Evolutionary conservation across 64 coral and sea anemone species (phyloP).

Genomic region (Montipora cactus): DNA sequence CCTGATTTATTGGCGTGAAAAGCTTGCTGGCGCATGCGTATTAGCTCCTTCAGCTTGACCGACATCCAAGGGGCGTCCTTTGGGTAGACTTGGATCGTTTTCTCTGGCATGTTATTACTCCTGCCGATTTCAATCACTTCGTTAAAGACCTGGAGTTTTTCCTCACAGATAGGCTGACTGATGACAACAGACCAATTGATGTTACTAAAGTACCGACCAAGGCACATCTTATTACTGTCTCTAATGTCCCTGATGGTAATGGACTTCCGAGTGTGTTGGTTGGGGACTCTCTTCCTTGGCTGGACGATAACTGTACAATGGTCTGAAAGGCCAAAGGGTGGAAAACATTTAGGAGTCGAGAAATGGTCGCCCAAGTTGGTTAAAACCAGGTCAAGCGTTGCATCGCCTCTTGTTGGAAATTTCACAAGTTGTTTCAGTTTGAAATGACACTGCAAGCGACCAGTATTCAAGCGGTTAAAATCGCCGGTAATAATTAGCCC

Average conservation of each 20-base stretch:
- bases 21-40: slow-evolving; percentile 36
- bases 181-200: slow-evolving; percentile 50
- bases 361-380: too few relatives aligned
- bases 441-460: too few relatives aligned
- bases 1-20: slow-evolving; percentile 27
- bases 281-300: slow-evolving; percentile 4
- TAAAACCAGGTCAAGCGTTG: too few relatives aligned
- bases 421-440: too few relatives aligned
- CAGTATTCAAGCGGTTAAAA: too few relatives aligned
- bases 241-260: slow-evolving; percentile 35
- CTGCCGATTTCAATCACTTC: slow-evolving; percentile 30
- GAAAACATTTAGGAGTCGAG: too few relatives aligned
- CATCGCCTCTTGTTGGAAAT: too few relatives aligned
- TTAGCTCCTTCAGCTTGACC: slow-evolving; percentile 37
- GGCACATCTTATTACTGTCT: slow-evolving; percentile 36
- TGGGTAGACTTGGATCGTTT: slow-evolving; percentile 32
- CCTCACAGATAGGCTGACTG: slow-evolving; percentile 37
- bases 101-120: slow-evolving; percentile 55
- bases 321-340: too few relatives aligned
- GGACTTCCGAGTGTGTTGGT: slow-evolving; percentile 41
- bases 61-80: slow-evolving; percentile 61
- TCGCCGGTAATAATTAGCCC: too few relatives aligned
- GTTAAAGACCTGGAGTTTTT: slow-evolving; percentile 55
- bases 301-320: too few relatives aligned
- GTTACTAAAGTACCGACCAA: slow-evolving; percentile 28